phyloP scores from a whole-genome alignment of 1,140 invertebrate species.

The Cryptotermes secundus region DNA sequence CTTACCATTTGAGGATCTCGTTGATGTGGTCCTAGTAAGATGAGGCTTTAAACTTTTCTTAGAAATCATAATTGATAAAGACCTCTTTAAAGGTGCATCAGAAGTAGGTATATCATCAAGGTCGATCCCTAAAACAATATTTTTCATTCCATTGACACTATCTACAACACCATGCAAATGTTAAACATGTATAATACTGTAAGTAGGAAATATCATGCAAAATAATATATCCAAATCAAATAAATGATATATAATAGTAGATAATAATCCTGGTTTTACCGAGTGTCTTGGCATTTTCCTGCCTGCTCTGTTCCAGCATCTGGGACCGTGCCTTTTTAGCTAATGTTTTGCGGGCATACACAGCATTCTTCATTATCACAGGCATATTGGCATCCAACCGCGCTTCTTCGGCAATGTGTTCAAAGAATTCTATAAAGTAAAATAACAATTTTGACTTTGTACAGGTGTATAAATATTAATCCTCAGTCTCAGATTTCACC shows the following conservation, averaged over 20 bases:
- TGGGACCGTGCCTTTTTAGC: conserved; percentile 32
- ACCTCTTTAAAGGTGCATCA: conserved; percentile 33
- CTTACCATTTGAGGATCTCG: conserved; percentile 28
- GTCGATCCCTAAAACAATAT: conserved; percentile 29
- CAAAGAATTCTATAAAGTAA: conserved; percentile 33
- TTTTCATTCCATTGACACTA: conserved; percentile 19
- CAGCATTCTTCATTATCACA: conserved; percentile 37
- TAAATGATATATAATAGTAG: background rate
- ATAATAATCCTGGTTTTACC: background rate
- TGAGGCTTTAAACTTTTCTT: conserved; percentile 35
- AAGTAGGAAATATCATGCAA: background rate
- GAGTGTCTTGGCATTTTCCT: conserved; percentile 34
- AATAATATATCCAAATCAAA: background rate
- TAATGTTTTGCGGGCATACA: conserved; percentile 35
- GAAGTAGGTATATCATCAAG: conserved; percentile 29
- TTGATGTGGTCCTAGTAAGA: conserved; percentile 25
- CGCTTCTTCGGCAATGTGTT: conserved; percentile 35
- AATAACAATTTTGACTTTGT: background rate
- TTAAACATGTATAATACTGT: background rate
- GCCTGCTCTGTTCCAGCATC: conserved; percentile 33
- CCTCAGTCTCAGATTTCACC: too few relatives aligned
- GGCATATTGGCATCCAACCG: conserved; percentile 36
- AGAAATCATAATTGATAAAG: conserved; percentile 36
- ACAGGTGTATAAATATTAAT: too few relatives aligned
- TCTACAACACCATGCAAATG: conserved; percentile 17